phyloP scores from a whole-genome alignment of 2,888 invertebrate species.

The Andrena fulva region DNA sequence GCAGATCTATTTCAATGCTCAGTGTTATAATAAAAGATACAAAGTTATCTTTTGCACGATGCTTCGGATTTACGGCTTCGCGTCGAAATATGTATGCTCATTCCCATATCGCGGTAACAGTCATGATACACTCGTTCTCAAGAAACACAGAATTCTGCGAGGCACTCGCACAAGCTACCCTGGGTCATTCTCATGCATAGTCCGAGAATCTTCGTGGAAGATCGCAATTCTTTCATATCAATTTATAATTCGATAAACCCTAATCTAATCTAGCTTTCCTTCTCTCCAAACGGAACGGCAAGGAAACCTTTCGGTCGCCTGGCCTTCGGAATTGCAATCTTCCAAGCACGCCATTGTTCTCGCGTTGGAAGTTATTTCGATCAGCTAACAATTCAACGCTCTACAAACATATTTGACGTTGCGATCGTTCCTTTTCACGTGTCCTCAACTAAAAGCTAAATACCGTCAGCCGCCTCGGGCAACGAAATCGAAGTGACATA shows the following conservation, averaged over 20 bases:
- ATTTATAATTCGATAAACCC: neutral
- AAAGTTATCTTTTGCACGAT: slow-evolving; percentile 63
- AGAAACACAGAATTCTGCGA: slow-evolving; percentile 12
- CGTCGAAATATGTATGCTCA: slow-evolving; percentile 19
- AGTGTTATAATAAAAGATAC: slow-evolving; percentile 69
- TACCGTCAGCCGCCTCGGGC: neutral
- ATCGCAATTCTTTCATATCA: slow-evolving; percentile 24
- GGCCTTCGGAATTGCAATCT: slow-evolving; percentile 24
- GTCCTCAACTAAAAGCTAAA: slow-evolving; percentile 13
- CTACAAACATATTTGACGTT: neutral
- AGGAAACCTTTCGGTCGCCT: neutral
- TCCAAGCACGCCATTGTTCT: neutral
- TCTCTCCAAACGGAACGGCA: neutral
- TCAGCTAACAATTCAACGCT: neutral
- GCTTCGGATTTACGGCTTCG: slow-evolving; percentile 21
- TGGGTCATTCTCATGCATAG: slow-evolving; percentile 11
- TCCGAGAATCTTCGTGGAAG: slow-evolving; percentile 17
- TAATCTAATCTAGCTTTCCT: neutral
- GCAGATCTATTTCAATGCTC: slow-evolving; percentile 61
- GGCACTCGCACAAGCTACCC: slow-evolving; percentile 1
- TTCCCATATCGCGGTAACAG: slow-evolving; percentile 12
- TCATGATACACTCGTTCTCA: slow-evolving; percentile 8
- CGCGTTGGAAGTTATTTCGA: neutral
- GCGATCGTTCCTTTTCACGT: neutral
- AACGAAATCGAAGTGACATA: slow-evolving; percentile 16